Evolutionary conservation across 1,140 invertebrate species (phyloP), one percentile per base, ranked within the genome.

Genomic region (Tetragonula clypearis): DNA sequence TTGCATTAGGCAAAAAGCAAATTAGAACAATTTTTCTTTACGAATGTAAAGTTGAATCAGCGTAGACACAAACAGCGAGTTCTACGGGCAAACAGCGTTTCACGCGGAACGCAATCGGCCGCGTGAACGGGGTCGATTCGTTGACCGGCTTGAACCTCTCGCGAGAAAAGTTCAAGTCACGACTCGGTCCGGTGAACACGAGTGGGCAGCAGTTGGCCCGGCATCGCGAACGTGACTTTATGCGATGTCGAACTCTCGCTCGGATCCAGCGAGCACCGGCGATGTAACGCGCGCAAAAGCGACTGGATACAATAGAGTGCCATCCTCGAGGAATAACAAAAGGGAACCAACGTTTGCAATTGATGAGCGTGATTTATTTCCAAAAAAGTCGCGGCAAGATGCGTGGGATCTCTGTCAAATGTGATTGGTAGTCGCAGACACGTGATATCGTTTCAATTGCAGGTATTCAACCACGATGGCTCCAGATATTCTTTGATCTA

Each of bases 191-290:
- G 85, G 49, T 90, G 91, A 88, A 72, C 90, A 92, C 68, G 87
- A 84, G 89, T 87, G 80, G 82, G 68, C 74, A 80, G 88, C 87
- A 92, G 91, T 92, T 68, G 89, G 91, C 88, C 79, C 86, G 79
- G 23, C 23, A 66, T 69, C 76, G 77, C 86, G 72, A n/a, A 65
- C 89, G 91, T 92, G 91, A 93, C 91, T 92, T 92, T 93, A 92
- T 92, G 85, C 87, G 78, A 88, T 81, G 87, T 79, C 62, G 86
- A 88, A 91, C 91, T 92, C 85, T 87, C 87, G 82, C 9, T 11
- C 19, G 88, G 88, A 87, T 87, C 73, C 41, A 8, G 41, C 69
- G 21, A 62, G 86, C 77, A 72, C 53, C 66, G 87, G 78, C 82
- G 88, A 89, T 76, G 86, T 77, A 91, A 91, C 91, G 86, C 91